phyloP scores from a whole-genome alignment of 2,797 vertebrate species.

The Rhinatrema bivittatum region DNA sequence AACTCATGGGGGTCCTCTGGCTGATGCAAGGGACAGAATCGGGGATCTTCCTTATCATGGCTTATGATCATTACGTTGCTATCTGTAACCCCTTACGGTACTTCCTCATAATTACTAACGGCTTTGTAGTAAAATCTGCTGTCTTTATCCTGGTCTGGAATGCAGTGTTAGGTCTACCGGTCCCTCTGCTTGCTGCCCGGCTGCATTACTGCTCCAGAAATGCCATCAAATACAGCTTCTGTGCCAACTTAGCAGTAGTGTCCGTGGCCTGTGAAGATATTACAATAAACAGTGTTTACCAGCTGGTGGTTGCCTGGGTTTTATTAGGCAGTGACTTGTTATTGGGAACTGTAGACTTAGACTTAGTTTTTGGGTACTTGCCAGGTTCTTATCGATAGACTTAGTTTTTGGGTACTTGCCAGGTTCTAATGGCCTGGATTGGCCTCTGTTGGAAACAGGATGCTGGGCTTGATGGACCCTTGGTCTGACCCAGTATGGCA shows the following conservation, averaged over 20 bases:
- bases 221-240: too few species aligned
- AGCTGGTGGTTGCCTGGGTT: slow-evolving; percentile 26
- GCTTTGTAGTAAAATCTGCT: too few species aligned
- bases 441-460: too few species aligned
- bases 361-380: too few species aligned
- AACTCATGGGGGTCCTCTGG: slow-evolving; percentile 31
- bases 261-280: too few species aligned
- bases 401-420: too few species aligned
- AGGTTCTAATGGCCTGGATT: too few species aligned
- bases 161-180: neutral
- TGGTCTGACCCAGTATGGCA: too few species aligned
- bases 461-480: too few species aligned
- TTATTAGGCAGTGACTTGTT: slow-evolving; percentile 28
- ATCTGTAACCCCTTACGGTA: slow-evolving; percentile 44
- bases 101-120: slow-evolving; percentile 28
- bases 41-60: too few species aligned
- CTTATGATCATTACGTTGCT: slow-evolving; percentile 43
- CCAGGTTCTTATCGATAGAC: too few species aligned
- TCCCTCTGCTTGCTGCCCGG: slow-evolving; percentile 11
- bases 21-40: slow-evolving; percentile 42
- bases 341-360: slow-evolving; percentile 28
- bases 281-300: slow-evolving; percentile 28
- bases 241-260: too few species aligned
- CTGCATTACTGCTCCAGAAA: slow-evolving; percentile 27
- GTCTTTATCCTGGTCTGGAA: slow-evolving; percentile 24